Evolutionary conservation across 2,113 vertebrate genomes (phyloP).

Genomic region (Mustela lutreola): DNA sequence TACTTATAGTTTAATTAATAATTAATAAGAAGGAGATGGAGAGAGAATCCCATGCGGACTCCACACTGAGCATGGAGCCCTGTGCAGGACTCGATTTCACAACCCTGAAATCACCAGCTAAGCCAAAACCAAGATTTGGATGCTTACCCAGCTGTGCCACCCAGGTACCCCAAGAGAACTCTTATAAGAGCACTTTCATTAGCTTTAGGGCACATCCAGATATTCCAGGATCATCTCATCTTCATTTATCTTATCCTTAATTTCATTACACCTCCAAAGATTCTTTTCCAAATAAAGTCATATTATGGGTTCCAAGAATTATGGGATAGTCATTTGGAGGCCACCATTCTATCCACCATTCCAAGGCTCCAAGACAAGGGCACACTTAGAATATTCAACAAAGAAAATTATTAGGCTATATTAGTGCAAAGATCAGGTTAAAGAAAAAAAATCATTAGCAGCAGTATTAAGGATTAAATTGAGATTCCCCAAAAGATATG

Average conservation of each 20-base stretch:
- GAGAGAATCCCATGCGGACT: not conserved
- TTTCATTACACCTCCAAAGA: not conserved
- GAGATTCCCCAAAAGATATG: not conserved
- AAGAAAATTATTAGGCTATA: not conserved
- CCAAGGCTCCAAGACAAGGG: not conserved
- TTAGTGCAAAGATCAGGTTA: not conserved
- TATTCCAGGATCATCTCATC: not conserved
- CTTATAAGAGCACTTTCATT: not conserved
- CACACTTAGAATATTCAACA: not conserved
- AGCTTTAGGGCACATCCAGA: not conserved
- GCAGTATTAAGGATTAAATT: not conserved
- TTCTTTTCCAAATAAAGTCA: not conserved
- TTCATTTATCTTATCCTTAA: not conserved
- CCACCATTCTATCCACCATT: not conserved
- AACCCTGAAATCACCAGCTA: not conserved
- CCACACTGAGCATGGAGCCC: not conserved
- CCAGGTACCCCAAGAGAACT: not conserved
- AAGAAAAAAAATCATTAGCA: not conserved
- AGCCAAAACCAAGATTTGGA: not conserved
- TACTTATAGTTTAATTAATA: too few species aligned
- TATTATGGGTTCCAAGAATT: not conserved
- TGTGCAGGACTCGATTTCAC: not conserved
- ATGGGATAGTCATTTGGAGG: rapidly evolving
- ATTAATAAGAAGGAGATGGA: not conserved
- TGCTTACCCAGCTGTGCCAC: not conserved